Evolutionary conservation across 1,140 invertebrate species (phyloP).

Genomic region (Plodia interpunctella): DNA sequence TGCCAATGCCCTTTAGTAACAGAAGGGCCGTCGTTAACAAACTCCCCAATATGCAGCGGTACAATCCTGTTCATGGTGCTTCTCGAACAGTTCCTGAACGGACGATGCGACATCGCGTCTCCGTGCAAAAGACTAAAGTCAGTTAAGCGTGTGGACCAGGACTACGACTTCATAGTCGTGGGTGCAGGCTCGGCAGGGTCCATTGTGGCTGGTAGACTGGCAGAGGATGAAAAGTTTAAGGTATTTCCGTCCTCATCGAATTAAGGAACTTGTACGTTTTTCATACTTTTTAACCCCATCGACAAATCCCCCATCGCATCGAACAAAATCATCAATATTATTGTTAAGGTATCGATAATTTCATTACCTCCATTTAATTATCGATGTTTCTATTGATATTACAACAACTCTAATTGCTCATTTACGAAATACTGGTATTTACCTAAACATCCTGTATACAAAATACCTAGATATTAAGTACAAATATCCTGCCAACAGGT

Average conservation of each 20-base stretch:
- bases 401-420: too few relatives aligned
- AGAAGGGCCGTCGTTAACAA: constrained; percentile 82
- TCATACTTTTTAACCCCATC: too few relatives aligned
- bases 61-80: constrained; percentile 88
- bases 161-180: constrained; percentile 49
- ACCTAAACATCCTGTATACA: too few relatives aligned
- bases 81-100: constrained; percentile 84
- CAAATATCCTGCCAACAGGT: constrained; percentile 40
- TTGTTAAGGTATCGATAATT: too few relatives aligned
- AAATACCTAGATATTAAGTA: too few relatives aligned
- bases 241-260: too few relatives aligned
- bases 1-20: constrained; percentile 83
- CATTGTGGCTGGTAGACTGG: constrained; percentile 41
- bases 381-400: too few relatives aligned
- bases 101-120: constrained; percentile 82
- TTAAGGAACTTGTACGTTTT: too few relatives aligned
- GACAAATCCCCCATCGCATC: too few relatives aligned
- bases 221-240: constrained; percentile 30
- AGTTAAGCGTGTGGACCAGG: constrained; percentile 9
- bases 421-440: too few relatives aligned
- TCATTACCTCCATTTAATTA: too few relatives aligned
- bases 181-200: constrained; percentile 43
- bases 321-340: too few relatives aligned
- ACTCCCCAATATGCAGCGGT: constrained; percentile 81
- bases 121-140: constrained; percentile 33